Evolutionary conservation across 2,888 invertebrate genomes (phyloP).

Genomic region (Athripsodes cinereus): DNA sequence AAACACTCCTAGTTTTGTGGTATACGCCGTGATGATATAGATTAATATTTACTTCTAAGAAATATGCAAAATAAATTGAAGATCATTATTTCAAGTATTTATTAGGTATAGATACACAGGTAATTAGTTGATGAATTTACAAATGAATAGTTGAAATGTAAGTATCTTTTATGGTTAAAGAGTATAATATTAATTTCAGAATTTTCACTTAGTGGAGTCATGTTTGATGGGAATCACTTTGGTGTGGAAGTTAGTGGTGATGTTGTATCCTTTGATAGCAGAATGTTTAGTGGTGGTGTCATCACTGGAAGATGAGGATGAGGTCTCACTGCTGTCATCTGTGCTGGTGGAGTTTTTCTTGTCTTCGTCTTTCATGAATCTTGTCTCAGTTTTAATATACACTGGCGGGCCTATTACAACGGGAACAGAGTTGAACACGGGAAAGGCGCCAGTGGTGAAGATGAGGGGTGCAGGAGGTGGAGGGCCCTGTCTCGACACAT

Average conservation of each 20-base stretch:
- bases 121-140: too few species aligned
- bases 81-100: too few species aligned
- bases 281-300: background rate
- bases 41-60: too few species aligned
- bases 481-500: background rate
- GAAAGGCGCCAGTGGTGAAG: background rate
- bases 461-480: background rate
- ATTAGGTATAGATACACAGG: too few species aligned
- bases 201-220: too few species aligned
- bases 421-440: background rate
- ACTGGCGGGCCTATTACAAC: background rate
- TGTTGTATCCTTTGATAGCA: background rate
- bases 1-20: too few species aligned
- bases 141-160: too few species aligned
- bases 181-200: too few species aligned
- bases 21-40: too few species aligned
- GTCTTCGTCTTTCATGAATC: background rate
- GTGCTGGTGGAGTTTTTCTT: background rate
- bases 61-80: too few species aligned
- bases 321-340: background rate
- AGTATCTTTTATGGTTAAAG: too few species aligned
- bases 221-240: background rate
- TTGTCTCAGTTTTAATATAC: background rate
- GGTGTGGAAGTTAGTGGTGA: background rate
- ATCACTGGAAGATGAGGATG: background rate